Percentiles rank a stretch among this genome's conserved stretches.
Evolutionary conservation across 1,140 invertebrate species (phyloP).

Genomic region (Caenorhabditis brenneri): DNA sequence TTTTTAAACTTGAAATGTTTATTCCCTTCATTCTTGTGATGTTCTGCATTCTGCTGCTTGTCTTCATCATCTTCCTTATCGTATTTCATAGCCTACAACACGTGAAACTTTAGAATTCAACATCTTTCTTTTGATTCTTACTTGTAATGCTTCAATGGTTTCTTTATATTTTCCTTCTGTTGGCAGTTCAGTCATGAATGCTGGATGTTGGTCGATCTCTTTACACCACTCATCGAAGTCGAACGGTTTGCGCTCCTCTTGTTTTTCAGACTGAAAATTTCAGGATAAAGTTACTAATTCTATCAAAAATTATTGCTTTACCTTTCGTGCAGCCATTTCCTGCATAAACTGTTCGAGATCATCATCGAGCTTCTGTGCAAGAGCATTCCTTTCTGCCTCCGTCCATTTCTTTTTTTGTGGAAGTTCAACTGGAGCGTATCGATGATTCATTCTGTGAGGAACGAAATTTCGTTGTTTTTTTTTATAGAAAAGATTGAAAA

Average conservation of each 20-base stretch:
- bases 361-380: constrained; percentile 80
- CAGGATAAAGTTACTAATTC: no score
- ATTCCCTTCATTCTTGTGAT: constrained; percentile 95
- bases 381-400: constrained; percentile 71
- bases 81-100: constrained; percentile 63
- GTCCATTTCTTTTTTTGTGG: constrained; percentile 55
- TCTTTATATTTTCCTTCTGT: constrained; percentile 79
- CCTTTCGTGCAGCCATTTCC: constrained; percentile 80
- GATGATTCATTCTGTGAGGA: constrained; percentile 35
- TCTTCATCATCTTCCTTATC: constrained; percentile 57
- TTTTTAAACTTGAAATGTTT: constrained; percentile 94
- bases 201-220: constrained; percentile 92
- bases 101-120: constrained; percentile 6
- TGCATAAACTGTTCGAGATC: constrained; percentile 85
- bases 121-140: constrained; percentile 64
- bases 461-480: neutral
- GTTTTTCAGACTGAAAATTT: constrained; percentile 61
- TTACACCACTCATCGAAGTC: constrained; percentile 76
- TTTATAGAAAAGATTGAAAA: neutral
- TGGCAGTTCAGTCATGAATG: constrained; percentile 80
- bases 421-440: constrained; percentile 4
- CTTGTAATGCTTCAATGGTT: constrained; percentile 79
- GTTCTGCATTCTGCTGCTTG: constrained; percentile 80
- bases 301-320: no score
- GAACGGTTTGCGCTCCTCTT: constrained; percentile 67